Evolutionary conservation across 2,888 invertebrate genomes (phyloP), one percentile per base, ranked within the genome.

Genomic region (Rhamnusium bicolor): DNA sequence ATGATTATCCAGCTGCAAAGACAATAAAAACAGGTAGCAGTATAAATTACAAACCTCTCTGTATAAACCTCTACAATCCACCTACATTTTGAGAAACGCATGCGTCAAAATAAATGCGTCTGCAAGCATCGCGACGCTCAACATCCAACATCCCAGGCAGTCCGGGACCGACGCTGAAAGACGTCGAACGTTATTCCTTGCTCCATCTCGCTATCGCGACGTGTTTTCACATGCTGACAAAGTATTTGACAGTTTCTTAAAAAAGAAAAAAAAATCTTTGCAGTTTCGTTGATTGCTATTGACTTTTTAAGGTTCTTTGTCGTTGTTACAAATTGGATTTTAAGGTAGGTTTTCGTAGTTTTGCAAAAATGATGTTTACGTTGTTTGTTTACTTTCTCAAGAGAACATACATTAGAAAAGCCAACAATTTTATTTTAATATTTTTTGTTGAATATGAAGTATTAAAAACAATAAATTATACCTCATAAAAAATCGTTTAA

Each of bases 101-200:
- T 78, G 77, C 77, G 77, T 78, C 67, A 47, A 46, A 60, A 65
- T 68, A 67, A 75, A 75, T 67, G 73, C 73, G 72, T 78, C 77
- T 78, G 77, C 77, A 70, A 65, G 70, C 70, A 12, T 70, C 60
- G 60, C 70, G 70, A 58, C 70, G 78, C 73, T 76, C 51, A 49
- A 27, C 63, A 63, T 63, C 63, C 76, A 72, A 75, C 73, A 74
- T 78, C 78, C 78, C 78, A 76, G 78, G 74, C 78, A 78, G 78
- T 78, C 76, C 78, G 73, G 78, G 78, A 78, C 67, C 75, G 72
- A 78, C 78, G 74, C 58, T 60, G 62, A 65, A 46, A 75, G 75
- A 62, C 72, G 76, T 76, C 62, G 67, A 74, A 47, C 71, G 74
- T 72, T 69, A 54, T 73, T 49, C 54, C 68, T 19, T 47, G 73